Evolutionary conservation across 1,140 invertebrate species (phyloP).

Genomic region (Bilobella aurantiaca): DNA sequence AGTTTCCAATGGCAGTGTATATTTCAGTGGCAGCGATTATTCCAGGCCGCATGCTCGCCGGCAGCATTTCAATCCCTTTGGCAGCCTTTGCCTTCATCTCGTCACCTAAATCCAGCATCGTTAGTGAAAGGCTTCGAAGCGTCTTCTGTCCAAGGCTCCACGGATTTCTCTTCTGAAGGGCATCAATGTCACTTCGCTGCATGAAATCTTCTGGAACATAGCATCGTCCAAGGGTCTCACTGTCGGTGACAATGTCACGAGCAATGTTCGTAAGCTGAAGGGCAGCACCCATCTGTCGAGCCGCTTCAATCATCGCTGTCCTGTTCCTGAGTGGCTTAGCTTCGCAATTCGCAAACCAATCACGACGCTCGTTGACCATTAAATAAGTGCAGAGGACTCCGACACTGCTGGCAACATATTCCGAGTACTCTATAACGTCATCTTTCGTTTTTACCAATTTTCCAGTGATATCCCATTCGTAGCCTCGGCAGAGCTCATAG

Average conservation of each 20-base stretch:
- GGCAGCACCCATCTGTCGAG: not conserved
- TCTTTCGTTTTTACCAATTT: not conserved
- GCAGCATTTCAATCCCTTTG: not conserved
- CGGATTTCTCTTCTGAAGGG: not conserved
- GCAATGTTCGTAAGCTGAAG: not conserved
- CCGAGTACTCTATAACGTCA: not conserved
- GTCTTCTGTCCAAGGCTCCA: not conserved
- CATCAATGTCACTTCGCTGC: not conserved
- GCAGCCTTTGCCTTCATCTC: not conserved
- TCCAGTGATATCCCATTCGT: not conserved
- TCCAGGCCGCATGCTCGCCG: not conserved
- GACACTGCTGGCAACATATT: not conserved
- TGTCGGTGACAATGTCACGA: not conserved
- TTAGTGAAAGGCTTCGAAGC: not conserved
- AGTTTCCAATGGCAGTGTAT: not conserved
- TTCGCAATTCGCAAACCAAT: not conserved
- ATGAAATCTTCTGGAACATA: conserved; percentile 1
- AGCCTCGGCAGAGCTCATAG: not conserved
- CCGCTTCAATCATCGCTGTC: not conserved
- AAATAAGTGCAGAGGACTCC: not conserved
- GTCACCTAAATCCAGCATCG: not conserved
- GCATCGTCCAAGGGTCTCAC: not conserved
- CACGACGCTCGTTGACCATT: not conserved
- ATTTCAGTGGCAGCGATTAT: not conserved
- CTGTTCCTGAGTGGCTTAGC: not conserved